Evolutionary conservation across 1,140 invertebrate species (phyloP), one percentile per base, ranked within the genome.

Genomic region (Drosophila hydei): DNA sequence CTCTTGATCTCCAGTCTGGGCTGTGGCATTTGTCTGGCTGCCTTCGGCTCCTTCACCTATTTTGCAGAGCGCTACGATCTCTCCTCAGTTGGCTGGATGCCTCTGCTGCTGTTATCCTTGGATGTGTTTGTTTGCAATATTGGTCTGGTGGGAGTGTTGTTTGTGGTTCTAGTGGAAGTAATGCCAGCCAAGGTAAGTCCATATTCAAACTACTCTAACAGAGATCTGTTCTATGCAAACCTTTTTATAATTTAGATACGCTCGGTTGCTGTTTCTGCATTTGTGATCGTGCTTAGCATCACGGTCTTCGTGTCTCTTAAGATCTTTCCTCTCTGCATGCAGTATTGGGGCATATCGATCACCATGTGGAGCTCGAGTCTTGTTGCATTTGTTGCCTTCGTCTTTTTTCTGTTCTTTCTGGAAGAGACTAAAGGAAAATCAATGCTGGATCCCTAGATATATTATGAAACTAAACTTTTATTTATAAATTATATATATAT

Each of bases 381-480:
- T 1, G 36, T 77, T 27, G 69, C 70, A 11, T 40, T 72, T 3
- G 40, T 60, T 2, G 63, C 60, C 0, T 52, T 75, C 1, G 27
- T 75, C 3, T 72, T 76, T 36, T 64, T 79, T 19, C 33, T 51
- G 0, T 21, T 79, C 1, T 79, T 72, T 19, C 52, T 81, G 4
- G 51, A 70, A 6, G 81, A 87, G 47, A 87, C 81, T 2, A 87
- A 83, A 38, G 76, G 90, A 16, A 91, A 91, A 71, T 88, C 89
- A 11, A 61, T 91, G 68, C 60, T 87, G 48, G 70, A 76, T 33
- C 9, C n/a, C n/a, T n/a, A n/a, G n/a, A n/a, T n/a, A n/a, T n/a
- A n/a, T n/a, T n/a, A n/a, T n/a, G n/a, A n/a, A n/a, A n/a, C n/a
- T n/a, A n/a, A n/a, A n/a, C n/a, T n/a, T n/a, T n/a, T n/a, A n/a